Conservation (phyloP, 1,140 invertebrate species). For the Hycleus cichorii region DNA sequence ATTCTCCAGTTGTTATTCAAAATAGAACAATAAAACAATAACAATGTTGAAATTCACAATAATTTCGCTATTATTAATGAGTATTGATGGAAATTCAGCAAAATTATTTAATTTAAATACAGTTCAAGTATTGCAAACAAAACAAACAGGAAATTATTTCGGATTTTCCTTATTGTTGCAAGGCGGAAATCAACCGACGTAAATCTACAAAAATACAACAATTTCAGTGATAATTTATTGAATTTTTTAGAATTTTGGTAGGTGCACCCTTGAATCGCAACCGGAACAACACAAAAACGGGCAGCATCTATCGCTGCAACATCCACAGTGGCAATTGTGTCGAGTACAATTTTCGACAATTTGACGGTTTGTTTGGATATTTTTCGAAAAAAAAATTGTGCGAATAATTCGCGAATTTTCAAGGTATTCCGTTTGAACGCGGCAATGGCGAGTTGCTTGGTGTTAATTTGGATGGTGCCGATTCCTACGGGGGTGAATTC, state of each 20-base stretch:
- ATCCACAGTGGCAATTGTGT: background rate
- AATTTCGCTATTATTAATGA: background rate
- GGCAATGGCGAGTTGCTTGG: slow-evolving; percentile 5
- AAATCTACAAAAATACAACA: background rate
- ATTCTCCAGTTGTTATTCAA: background rate
- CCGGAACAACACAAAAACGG: background rate
- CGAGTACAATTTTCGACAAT: background rate
- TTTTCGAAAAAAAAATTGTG: background rate
- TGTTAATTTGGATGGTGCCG: slow-evolving; percentile 1
- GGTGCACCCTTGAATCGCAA: background rate
- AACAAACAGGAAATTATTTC: slow-evolving; percentile 1
- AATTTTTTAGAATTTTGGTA: slow-evolving; percentile 1
- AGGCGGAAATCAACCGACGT: slow-evolving; percentile 2
- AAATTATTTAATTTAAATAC: background rate
- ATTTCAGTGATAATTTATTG: background rate
- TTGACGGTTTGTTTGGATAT: background rate
- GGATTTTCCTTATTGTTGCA: slow-evolving; percentile 8
- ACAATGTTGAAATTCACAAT: background rate
- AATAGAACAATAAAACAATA: background rate
- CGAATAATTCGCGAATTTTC: too few relatives aligned
- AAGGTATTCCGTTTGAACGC: too few relatives aligned
- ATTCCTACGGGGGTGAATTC: background rate
- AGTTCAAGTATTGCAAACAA: background rate
- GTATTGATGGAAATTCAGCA: background rate
- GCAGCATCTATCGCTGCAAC: background rate